Evolutionary conservation across 2,113 vertebrate genomes (phyloP).

Genomic region (Bombycilla garrulus): DNA sequence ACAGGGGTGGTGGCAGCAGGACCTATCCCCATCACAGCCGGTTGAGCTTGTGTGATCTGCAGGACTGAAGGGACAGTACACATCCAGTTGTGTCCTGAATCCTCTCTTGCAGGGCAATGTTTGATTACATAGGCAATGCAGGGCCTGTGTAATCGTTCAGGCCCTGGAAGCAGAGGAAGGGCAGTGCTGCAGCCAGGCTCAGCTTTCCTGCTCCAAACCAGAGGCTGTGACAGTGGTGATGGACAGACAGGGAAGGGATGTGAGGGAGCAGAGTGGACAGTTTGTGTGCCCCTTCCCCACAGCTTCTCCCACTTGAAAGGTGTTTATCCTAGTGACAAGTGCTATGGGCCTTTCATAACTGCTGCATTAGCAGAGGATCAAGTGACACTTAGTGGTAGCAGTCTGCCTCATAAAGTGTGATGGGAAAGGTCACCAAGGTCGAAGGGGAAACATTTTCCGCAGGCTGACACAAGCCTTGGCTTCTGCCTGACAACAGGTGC

Average conservation of each 20-base stretch:
- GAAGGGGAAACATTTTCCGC: conserved; percentile 55
- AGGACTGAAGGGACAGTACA: not conserved
- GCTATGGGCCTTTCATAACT: conserved; percentile 61
- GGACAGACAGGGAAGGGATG: not conserved
- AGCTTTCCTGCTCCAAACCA: not conserved
- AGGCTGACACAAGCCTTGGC: conserved; percentile 65
- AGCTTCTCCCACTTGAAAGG: not conserved
- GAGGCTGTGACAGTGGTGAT: not conserved
- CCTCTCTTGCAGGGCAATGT: not conserved
- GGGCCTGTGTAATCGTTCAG: not conserved
- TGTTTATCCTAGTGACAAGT: conserved; percentile 70
- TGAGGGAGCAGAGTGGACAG: not conserved
- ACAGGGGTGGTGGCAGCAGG: not conserved
- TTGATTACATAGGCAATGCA: not conserved
- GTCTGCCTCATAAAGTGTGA: not conserved
- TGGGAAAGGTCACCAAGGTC: conserved; percentile 53
- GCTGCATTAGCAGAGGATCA: conserved; percentile 71
- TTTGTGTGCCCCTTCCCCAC: not conserved
- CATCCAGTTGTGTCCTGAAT: not conserved
- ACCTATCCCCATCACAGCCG: not conserved
- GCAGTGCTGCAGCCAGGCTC: not conserved
- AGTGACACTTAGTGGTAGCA: conserved; percentile 63
- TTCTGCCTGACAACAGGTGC: conserved; percentile 51
- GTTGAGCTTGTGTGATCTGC: not conserved
- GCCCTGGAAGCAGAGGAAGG: not conserved